Evolutionary conservation across 2,113 vertebrate species (phyloP).

Genomic region (Chaetops frenatus): DNA sequence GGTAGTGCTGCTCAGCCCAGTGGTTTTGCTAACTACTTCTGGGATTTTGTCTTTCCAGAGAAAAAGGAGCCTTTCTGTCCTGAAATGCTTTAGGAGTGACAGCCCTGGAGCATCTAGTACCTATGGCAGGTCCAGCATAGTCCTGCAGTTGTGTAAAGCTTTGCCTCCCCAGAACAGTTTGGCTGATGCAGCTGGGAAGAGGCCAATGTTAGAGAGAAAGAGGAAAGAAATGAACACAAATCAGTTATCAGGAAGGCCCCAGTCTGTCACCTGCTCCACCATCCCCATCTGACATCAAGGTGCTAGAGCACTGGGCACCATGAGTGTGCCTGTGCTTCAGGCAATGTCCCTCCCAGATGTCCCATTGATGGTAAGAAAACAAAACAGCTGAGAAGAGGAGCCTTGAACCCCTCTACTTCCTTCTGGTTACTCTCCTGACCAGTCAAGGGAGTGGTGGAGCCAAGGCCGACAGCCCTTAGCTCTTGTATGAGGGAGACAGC

Average conservation of each 20-base stretch:
- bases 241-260: background rate
- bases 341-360: background rate
- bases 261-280: background rate
- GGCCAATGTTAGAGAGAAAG: background rate
- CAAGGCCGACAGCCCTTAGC: background rate
- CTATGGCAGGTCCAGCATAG: background rate
- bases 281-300: background rate
- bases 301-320: background rate
- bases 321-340: background rate
- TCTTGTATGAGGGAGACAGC: fast-evolving
- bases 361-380: background rate
- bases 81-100: background rate
- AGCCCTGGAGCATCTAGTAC: background rate
- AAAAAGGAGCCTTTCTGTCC: background rate
- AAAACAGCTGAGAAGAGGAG: background rate
- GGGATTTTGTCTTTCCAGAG: background rate
- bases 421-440: background rate
- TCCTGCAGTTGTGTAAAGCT: background rate
- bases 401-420: background rate
- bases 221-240: background rate
- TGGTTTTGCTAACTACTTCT: background rate
- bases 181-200: background rate
- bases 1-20: fast-evolving
- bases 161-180: background rate
- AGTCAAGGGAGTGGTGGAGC: background rate